Evolutionary conservation across 2,888 invertebrate species (phyloP), one percentile per base, ranked within the genome.

Genomic region (Polyploca ridens): DNA sequence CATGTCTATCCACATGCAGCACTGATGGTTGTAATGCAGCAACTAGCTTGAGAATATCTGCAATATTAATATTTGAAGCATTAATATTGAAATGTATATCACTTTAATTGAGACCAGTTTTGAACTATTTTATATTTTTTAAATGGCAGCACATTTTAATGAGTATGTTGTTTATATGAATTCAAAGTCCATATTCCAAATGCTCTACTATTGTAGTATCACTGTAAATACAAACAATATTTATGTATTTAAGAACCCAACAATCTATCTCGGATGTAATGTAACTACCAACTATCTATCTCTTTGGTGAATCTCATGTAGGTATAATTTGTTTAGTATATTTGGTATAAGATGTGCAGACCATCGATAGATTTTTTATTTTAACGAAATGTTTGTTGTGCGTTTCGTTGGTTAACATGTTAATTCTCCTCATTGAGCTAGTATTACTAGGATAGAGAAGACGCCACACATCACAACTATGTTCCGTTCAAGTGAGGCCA

Each of bases 1-100:
- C 98, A 4, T 98, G 98, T 87, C 96, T 98, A 64, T 98, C 96
- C 85, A 98, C 98, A 0, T 98, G 98, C 81, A 91, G 94, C 65
- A 95, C 96, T 0, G 97, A 98, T 82, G 98, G 97, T 2, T 98
- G 98, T 85, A 98, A 98, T 90, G 85, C 94, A n/a, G 94, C 95
- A 8, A 72, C 86, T 3, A 76, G 69, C 33, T 58, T 85, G 6
- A 79, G 73, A 64, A 79, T 83, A 64, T 82, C 91, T 11, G 33
- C 70, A 1, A n/a, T 77, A 27, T 63, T 85, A 62, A n/a, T 78
- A 14, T 62, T 83, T 66, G 62, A 72, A 8, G 19, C 10, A 19
- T 69, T 79, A 68, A 64, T 74, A 68, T 41, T 73, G 14, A 79
- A 71, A 33, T 74, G 33, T 62, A 65, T 74, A 59, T 62, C 75